phyloP scores from a whole-genome alignment of 2,888 invertebrate genomes.

The Idaea biselata region DNA sequence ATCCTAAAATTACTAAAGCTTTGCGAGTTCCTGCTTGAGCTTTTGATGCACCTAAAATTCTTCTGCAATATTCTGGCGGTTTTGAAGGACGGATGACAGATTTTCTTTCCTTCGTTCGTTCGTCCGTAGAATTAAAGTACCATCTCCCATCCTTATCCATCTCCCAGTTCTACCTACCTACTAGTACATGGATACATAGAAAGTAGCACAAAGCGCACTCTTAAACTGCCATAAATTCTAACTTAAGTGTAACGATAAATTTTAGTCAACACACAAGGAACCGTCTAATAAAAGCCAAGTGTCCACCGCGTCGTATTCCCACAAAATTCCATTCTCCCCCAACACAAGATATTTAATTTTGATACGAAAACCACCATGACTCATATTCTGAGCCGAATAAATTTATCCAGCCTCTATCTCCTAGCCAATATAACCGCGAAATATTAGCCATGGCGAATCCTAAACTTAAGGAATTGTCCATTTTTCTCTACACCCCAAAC shows the following conservation, averaged over 20 bases:
- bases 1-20: no score
- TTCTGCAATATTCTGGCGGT: no score
- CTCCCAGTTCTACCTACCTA: no score
- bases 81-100: no score
- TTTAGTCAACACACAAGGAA: constrained; percentile 14
- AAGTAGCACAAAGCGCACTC: background rate
- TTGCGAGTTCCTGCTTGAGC: no score
- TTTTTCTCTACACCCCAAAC: constrained; percentile 28
- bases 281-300: constrained; percentile 24
- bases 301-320: constrained; percentile 39
- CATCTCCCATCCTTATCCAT: no score
- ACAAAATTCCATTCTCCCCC: constrained; percentile 42
- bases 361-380: constrained; percentile 72
- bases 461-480: constrained; percentile 58
- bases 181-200: background rate
- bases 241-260: background rate
- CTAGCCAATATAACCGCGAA: constrained; percentile 73
- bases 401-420: constrained; percentile 68
- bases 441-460: constrained; percentile 76
- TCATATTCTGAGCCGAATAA: constrained; percentile 62
- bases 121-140: no score
- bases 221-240: background rate
- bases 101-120: no score
- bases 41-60: no score
- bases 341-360: constrained; percentile 73